Conservation (phyloP, 2,888 invertebrate genomes). For the Euclidia mi region DNA sequence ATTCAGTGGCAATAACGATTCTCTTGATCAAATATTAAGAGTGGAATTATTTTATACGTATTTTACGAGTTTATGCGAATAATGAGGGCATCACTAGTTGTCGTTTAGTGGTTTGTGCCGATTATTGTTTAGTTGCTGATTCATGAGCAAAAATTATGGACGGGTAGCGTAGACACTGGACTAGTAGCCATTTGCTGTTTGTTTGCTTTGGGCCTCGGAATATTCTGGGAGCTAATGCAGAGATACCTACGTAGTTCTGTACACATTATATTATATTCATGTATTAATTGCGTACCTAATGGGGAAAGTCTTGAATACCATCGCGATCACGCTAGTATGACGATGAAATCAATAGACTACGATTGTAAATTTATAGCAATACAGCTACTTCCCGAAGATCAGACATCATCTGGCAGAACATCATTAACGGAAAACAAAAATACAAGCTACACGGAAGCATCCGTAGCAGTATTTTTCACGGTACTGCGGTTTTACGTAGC, state of each 20-base stretch:
- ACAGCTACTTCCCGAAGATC: too few species aligned
- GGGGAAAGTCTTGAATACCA: too few species aligned
- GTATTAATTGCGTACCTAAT: too few species aligned
- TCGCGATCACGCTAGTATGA: too few species aligned
- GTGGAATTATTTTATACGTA: conserved; percentile 4
- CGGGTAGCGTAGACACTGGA: conserved; percentile 23
- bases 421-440: too few species aligned
- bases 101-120: conserved; percentile 6
- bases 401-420: too few species aligned
- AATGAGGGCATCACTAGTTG: conserved; percentile 5
- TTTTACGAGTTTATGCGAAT: conserved; percentile 7
- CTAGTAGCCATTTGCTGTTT: conserved; percentile 20
- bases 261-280: too few species aligned
- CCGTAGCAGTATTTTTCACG: background rate
- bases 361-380: too few species aligned
- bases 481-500: conserved; percentile 24
- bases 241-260: too few species aligned
- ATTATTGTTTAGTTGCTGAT: conserved; percentile 11
- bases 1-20: background rate
- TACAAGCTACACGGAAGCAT: background rate
- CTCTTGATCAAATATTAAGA: background rate
- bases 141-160: conserved; percentile 34
- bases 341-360: too few species aligned
- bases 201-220: conserved; percentile 14
- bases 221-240: too few species aligned